Evolutionary conservation across 2,888 invertebrate species (phyloP), one percentile per base, ranked within the genome.

Genomic region (Drosophila sordidula): DNA sequence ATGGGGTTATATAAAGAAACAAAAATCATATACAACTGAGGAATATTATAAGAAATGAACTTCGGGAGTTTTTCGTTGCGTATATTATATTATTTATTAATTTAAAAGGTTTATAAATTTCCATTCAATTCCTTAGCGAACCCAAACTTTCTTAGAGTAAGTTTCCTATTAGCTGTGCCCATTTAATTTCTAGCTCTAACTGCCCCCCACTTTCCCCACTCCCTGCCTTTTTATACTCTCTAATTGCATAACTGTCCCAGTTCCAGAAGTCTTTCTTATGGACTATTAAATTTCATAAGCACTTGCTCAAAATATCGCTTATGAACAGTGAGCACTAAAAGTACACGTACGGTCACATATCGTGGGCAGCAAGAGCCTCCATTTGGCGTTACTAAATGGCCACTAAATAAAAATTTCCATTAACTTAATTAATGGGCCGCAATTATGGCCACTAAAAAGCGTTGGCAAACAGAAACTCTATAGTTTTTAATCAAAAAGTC

Each of bases 401-500:
- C 57, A 62, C 69, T 66, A 83, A 79, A 89, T 85, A 78, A 82
- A 74, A 89, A 85, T 82, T 79, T 82, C 85, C 89, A 85, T 85
- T 89, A 85, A 85, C 68, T 85, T 89, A 85, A 85, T 85, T 85
- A 85, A 88, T 89, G 74, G 61, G 67, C 64, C 49, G 63, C 73
- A 81, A 81, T 88, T 73, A 89, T 75, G 88, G 74, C 63, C 75
- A 89, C 86, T 85, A 88, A 85, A 89, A 87, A 66, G 52, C 52
- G 22, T 29, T 26, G 42, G 46, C 64, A 62, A 79, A 70, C 70
- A 59, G 74, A 78, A 87, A 87, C 79, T 80, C 85, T 70, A 86
- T 84, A 85, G 88, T 85, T 85, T 85, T 85, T 88, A 85, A 86
- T 88, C 87, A 89, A 88, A 76, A 82, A 73, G 86, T 68, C 76